Evolutionary conservation across 2,888 invertebrate genomes (phyloP).

Genomic region (Leptinotarsa haldemani): DNA sequence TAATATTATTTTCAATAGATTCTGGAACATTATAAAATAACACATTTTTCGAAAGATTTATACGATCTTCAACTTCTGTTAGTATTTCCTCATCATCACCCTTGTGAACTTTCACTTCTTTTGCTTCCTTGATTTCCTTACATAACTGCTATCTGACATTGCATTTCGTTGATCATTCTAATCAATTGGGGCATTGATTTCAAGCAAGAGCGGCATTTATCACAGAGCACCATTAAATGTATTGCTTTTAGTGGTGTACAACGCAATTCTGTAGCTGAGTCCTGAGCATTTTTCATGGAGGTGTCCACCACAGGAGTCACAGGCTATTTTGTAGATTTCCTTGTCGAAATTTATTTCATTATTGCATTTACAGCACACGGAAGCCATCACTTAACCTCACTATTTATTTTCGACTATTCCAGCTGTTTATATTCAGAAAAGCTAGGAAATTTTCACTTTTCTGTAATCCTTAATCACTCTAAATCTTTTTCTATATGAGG

Average conservation of each 20-base stretch:
- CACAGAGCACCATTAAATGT: background rate
- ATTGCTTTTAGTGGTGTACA: background rate
- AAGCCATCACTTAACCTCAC: background rate
- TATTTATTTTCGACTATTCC: no score
- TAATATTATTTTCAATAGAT: no score
- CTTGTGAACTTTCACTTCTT: conserved; percentile 3
- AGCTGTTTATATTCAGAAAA: no score
- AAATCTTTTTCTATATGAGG: no score
- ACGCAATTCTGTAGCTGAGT: no score
- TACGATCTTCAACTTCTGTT: no score
- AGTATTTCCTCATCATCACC: background rate
- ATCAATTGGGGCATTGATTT: conserved; percentile 3
- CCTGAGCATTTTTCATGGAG: no score
- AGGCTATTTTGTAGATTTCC: no score
- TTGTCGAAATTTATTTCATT: no score
- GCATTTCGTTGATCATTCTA: background rate
- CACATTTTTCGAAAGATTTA: no score
- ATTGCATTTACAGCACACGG: background rate
- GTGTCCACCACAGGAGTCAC: no score
- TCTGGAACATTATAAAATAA: no score
- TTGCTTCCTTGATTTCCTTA: conserved; percentile 10
- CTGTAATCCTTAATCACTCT: background rate
- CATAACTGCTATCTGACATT: conserved; percentile 12
- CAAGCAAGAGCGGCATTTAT: background rate
- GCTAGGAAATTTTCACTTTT: background rate